A percentile compares a stretch with the other conserved stretches of the same genome.
Evolutionary conservation across 2,113 vertebrate genomes (phyloP).

Genomic region (Catharus fuscescens): DNA sequence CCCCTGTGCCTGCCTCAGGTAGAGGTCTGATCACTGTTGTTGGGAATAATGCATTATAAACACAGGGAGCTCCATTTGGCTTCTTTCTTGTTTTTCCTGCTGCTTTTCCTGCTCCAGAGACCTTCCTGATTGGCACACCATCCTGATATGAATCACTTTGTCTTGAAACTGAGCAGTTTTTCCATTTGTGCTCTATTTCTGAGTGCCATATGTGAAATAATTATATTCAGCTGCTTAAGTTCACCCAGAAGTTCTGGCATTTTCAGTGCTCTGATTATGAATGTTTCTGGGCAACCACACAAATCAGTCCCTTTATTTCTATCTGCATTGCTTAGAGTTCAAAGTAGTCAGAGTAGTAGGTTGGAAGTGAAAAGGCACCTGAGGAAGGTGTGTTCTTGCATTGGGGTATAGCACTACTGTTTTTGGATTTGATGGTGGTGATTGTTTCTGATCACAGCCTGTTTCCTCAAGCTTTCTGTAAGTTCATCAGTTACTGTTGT

Average conservation of each 20-base stretch:
- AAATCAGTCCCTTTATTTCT: background rate
- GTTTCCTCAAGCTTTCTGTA: background rate
- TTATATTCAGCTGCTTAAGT: background rate
- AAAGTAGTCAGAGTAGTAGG: background rate
- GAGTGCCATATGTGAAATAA: background rate
- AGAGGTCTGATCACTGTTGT: background rate
- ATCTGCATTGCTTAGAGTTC: background rate
- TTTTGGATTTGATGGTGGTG: background rate
- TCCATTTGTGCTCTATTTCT: background rate
- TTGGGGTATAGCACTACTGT: background rate
- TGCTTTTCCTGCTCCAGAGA: background rate
- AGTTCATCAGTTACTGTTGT: background rate
- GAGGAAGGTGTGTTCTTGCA: background rate
- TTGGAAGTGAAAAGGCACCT: background rate
- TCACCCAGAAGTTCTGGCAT: background rate
- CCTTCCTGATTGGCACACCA: background rate
- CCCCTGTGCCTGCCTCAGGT: conserved; percentile 47
- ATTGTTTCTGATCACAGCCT: background rate
- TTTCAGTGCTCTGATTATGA: background rate
- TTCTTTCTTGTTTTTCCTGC: background rate
- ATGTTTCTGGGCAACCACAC: background rate
- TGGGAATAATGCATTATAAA: background rate
- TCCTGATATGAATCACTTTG: background rate
- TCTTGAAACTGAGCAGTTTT: background rate
- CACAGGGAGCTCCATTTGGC: background rate